Conservation (phyloP, 1,140 invertebrate genomes). For the Caenorhabditis tropicalis region DNA sequence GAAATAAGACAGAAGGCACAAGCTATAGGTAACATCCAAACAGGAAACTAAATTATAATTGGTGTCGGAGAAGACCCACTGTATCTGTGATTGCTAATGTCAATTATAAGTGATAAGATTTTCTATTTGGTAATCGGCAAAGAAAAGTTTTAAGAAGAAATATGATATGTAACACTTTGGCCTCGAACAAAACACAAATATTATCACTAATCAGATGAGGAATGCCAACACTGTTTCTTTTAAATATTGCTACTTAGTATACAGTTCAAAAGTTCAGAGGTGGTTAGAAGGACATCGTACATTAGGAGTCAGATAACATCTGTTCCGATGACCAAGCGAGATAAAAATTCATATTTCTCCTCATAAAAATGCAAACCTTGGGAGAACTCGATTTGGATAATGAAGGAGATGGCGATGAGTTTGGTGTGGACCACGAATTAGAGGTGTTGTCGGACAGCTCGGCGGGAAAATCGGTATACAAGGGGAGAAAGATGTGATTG, state of each 20-base stretch:
- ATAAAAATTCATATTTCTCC: constrained; percentile 11
- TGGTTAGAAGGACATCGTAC: not conserved
- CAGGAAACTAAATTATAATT: not conserved
- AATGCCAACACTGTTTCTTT: not conserved
- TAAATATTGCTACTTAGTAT: not conserved
- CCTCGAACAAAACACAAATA: too few species aligned
- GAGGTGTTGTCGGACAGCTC: constrained; percentile 8
- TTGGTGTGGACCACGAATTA: constrained; percentile 3
- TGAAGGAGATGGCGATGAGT: constrained; percentile 1
- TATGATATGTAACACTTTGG: too few species aligned
- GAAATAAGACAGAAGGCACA: not conserved
- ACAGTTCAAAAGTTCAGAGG: not conserved
- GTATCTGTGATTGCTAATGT: not conserved
- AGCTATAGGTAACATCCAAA: not conserved
- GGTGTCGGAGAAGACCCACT: too few species aligned
- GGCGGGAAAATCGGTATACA: not conserved
- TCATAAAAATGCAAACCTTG: not conserved
- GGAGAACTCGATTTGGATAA: constrained; percentile 26
- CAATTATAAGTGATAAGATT: too few species aligned
- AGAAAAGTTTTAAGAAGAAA: too few species aligned
- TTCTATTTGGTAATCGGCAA: too few species aligned
- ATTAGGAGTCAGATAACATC: not conserved
- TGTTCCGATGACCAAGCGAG: not conserved
- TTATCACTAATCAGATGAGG: not conserved
- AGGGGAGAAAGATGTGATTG: not conserved